A percentile compares a stretch with the other conserved stretches of the same genome.
Conservation (phyloP, 2,797 vertebrate species). For the Amazona finschi region DNA sequence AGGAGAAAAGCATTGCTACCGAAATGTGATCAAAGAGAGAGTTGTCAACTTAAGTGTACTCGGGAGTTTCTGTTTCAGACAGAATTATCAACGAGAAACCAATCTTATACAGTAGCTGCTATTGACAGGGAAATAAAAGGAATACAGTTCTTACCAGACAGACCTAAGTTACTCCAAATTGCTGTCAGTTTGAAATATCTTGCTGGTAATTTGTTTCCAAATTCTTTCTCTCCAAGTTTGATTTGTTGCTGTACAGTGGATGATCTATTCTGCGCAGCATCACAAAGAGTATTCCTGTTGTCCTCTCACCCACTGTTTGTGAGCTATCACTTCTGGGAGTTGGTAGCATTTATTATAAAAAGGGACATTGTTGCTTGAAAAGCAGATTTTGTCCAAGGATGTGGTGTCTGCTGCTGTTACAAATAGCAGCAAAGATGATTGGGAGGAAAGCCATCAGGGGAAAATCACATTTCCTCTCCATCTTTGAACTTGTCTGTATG, state of each 20-base stretch:
- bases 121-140: conserved; percentile 62
- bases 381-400: conserved; percentile 35
- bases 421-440: not conserved
- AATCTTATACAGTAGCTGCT: conserved; percentile 26
- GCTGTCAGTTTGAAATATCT: conserved; percentile 54
- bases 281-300: conserved; percentile 22
- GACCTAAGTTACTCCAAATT: conserved; percentile 45
- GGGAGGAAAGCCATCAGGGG: not conserved
- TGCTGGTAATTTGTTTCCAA: conserved; percentile 65
- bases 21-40: conserved; percentile 60
- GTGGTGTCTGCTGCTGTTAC: not conserved
- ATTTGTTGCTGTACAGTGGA: conserved; percentile 49
- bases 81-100: conserved; percentile 56
- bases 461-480: not conserved
- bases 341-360: conserved; percentile 52
- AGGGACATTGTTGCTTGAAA: conserved; percentile 15
- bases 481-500: not conserved
- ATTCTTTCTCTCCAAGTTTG: conserved; percentile 55
- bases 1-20: conserved; percentile 65
- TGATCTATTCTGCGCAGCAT: conserved; percentile 52
- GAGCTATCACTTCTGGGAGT: conserved; percentile 44
- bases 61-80: conserved; percentile 56
- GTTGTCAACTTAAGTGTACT: conserved; percentile 63
- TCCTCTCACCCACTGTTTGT: conserved; percentile 44
- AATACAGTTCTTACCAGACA: conserved; percentile 35